Evolutionary conservation across 1,140 invertebrate genomes (phyloP), one percentile per base, ranked within the genome.

Genomic region (Trichonephila clavipes): DNA sequence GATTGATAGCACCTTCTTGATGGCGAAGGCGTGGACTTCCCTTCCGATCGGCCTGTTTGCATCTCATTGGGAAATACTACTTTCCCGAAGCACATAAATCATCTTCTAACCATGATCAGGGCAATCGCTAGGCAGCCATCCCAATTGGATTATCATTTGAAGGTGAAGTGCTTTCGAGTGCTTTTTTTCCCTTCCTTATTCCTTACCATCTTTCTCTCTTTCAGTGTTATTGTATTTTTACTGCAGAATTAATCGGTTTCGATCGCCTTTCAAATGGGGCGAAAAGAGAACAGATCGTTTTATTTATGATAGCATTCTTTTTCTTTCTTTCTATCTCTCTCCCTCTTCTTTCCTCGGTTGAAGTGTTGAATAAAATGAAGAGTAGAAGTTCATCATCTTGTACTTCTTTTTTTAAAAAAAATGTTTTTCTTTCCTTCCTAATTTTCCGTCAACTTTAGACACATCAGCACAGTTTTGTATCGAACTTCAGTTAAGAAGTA

Each of bases 141-240:
- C 69, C 83, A 64, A 88, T 88, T 88, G 83, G 92, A 93, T 93
- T 93, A 93, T 88, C 85, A 93, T 92, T 92, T 51, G 61, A 64
- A 91, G 72, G 24, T 82, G 90, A 91, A 88, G 87, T 44, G 66
- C 16, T 28, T 77, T 81, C 14, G 58, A 58, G 24, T 40, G 58
- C 40, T 91, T 64, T 83, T 21, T 88, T 14, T 40, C 4, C 12
- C n/a, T 28, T 87, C 14, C 34, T 88, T 88, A 19, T 19, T 14
- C 44, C 66, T 2, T 51, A 64, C 58, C 44, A 28, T 59, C 69
- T 87, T 21, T 44, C 44, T 28, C 87, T 28, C 44, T 90, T 59
- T 58, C 69, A n/a, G 21, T 81, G 62, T 90, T 89, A 90, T 81
- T 90, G 69, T 90, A 90, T 81, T 90, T 90, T 72, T 77, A 77